Percentiles rank a stretch among this genome's conserved stretches.
Conservation (phyloP, 2,888 invertebrate genomes). For the Griposia aprilina region DNA sequence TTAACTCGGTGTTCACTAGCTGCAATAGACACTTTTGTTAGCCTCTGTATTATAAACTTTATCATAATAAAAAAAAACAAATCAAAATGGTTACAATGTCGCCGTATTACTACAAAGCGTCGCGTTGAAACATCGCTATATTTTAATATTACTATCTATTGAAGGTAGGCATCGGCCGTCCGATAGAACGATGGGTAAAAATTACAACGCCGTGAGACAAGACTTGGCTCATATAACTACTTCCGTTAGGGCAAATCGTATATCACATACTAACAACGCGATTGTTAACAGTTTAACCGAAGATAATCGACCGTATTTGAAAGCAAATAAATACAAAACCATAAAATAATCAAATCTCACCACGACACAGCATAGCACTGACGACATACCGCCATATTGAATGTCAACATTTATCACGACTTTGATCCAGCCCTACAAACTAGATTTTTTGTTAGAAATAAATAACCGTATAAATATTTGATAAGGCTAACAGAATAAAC, state of each 20-base stretch:
- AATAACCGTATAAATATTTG: slow-evolving; percentile 67
- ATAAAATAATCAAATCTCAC: slow-evolving; percentile 92
- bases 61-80: slow-evolving; percentile 42
- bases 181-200: slow-evolving; percentile 81
- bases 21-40: slow-evolving; percentile 81
- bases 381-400: slow-evolving; percentile 99
- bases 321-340: slow-evolving; percentile 78
- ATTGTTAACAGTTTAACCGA: slow-evolving; percentile 69
- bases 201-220: slow-evolving; percentile 79
- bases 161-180: slow-evolving; percentile 80
- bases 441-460: slow-evolving; percentile 69
- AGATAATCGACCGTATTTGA: slow-evolving; percentile 70
- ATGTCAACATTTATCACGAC: slow-evolving; percentile 92
- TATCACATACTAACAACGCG: slow-evolving; percentile 71
- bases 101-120: slow-evolving; percentile 74
- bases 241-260: slow-evolving; percentile 69
- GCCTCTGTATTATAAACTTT: slow-evolving; percentile 56
- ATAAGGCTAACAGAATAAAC: slow-evolving; percentile 66
- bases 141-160: slow-evolving; percentile 82
- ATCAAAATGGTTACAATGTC: slow-evolving; percentile 64
- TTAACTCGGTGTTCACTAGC: slow-evolving; percentile 80
- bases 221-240: slow-evolving; percentile 64
- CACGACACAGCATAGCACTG: slow-evolving; percentile 99
- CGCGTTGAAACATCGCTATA: slow-evolving; percentile 76
- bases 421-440: slow-evolving; percentile 81